phyloP scores from a whole-genome alignment of 2,888 invertebrate genomes.

The Amorpha juglandis region DNA sequence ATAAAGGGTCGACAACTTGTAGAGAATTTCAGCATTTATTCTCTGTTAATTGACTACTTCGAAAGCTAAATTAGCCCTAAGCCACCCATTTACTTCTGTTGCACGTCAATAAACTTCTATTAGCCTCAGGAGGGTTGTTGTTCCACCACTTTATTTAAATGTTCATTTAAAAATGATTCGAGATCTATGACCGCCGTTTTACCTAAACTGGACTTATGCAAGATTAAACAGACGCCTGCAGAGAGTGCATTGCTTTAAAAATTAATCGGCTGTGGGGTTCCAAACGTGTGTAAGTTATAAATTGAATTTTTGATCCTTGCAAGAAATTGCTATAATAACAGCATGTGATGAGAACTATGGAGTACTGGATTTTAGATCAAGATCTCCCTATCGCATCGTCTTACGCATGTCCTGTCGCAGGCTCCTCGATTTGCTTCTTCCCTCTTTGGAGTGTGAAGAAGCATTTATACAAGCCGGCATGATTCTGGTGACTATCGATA shows the following conservation, averaged over 20 bases:
- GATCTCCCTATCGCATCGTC: too few relatives aligned
- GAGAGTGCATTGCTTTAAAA: not conserved
- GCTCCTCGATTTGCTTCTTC: too few relatives aligned
- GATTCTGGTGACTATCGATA: too few relatives aligned
- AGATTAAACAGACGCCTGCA: not conserved
- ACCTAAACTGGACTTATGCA: slow-evolving; percentile 18
- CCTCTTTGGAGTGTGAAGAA: too few relatives aligned
- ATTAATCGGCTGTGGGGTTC: not conserved
- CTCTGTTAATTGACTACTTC: not conserved
- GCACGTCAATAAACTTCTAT: slow-evolving; percentile 8
- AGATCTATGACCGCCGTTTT: slow-evolving; percentile 5
- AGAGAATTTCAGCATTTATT: not conserved
- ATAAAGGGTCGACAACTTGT: slow-evolving; percentile 4
- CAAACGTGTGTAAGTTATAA: not conserved
- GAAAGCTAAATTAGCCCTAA: not conserved
- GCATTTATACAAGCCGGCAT: too few relatives aligned
- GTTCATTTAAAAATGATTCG: slow-evolving; percentile 6
- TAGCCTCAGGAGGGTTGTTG: slow-evolving; percentile 9
- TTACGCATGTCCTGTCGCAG: too few relatives aligned
- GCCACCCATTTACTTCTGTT: slow-evolving; percentile 21
- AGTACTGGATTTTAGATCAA: too few relatives aligned
- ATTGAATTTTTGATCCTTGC: not conserved
- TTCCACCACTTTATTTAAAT: slow-evolving; percentile 21
- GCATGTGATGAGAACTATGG: too few relatives aligned
- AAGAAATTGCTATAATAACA: too few relatives aligned